Percentiles rank a stretch among this genome's conserved stretches.
Conservation (phyloP, 2,113 vertebrate species). For the Carollia perspicillata region DNA sequence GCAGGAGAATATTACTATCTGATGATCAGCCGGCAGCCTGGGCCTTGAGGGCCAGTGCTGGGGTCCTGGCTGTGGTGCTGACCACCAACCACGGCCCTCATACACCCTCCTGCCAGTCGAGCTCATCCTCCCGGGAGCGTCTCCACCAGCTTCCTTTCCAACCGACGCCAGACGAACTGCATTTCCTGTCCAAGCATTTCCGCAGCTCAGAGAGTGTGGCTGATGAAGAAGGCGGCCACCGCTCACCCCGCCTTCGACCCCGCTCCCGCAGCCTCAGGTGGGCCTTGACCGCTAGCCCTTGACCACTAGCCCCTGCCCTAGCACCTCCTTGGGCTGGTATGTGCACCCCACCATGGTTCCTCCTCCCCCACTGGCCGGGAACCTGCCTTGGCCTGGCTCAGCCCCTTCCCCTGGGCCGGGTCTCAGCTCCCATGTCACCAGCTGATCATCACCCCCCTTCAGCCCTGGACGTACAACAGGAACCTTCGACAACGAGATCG, state of each 20-base stretch:
- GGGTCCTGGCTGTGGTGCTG: not conserved
- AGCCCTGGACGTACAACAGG: slow-evolving; percentile 92
- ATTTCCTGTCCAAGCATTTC: slow-evolving; percentile 97
- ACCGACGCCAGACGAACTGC: slow-evolving; percentile 95
- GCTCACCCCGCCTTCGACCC: slow-evolving; percentile 88
- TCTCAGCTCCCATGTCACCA: not conserved
- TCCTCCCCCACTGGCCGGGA: not conserved
- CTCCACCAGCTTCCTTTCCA: slow-evolving; percentile 98
- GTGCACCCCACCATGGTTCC: not conserved
- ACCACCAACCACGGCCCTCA: not conserved
- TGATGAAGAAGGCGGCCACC: slow-evolving; percentile 89
- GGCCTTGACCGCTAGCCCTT: not conserved
- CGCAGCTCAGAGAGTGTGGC: slow-evolving; percentile 93
- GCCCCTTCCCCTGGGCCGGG: not conserved
- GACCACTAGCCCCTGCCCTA: not conserved
- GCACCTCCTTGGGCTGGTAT: not conserved
- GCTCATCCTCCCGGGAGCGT: slow-evolving; percentile 96
- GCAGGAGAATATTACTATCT: not conserved
- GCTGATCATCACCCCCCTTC: not conserved
- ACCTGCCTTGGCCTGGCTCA: not conserved
- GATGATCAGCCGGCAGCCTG: not conserved
- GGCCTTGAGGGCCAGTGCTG: not conserved
- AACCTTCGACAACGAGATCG: slow-evolving; percentile 94
- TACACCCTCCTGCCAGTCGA: slow-evolving; percentile 84
- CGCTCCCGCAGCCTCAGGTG: slow-evolving; percentile 97